phyloP scores from a whole-genome alignment of 2,888 invertebrate species.

The Noctua fimbriata region DNA sequence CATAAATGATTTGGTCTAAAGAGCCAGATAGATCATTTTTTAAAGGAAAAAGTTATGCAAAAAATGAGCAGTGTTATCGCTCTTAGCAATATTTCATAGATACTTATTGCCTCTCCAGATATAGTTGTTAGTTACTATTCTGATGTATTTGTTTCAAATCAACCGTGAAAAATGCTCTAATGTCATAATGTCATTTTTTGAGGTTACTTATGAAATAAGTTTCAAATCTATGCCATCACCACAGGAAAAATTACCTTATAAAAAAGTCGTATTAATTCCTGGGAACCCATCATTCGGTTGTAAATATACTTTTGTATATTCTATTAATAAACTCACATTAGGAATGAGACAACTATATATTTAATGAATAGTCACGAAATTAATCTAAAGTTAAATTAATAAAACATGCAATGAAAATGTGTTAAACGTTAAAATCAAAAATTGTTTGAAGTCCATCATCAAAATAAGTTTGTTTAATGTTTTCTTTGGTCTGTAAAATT shows the following conservation, averaged over 20 bases:
- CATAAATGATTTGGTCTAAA: neutral
- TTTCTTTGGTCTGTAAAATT: conserved; percentile 66
- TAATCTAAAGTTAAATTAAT: conserved; percentile 35
- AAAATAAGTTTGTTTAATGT: conserved; percentile 44
- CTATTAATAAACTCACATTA: conserved; percentile 32
- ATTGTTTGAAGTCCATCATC: conserved; percentile 39
- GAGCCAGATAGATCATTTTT: neutral
- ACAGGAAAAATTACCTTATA: neutral
- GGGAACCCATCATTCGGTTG: neutral
- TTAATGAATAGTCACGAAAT: conserved; percentile 34
- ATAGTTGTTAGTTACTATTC: neutral
- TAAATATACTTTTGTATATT: neutral
- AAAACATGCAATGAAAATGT: conserved; percentile 51
- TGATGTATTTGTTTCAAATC: neutral
- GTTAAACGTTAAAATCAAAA: conserved; percentile 31
- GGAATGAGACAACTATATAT: conserved; percentile 17
- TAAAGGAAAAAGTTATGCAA: neutral
- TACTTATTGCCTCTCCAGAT: neutral
- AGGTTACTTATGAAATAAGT: neutral
- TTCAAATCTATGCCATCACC: conserved; percentile 4
- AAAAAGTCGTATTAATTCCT: neutral
- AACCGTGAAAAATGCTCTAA: neutral
- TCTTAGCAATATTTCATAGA: neutral
- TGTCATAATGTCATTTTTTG: neutral
- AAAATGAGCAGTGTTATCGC: neutral